phyloP scores from a whole-genome alignment of 2,888 invertebrate genomes.

The Polia nebulosa region DNA sequence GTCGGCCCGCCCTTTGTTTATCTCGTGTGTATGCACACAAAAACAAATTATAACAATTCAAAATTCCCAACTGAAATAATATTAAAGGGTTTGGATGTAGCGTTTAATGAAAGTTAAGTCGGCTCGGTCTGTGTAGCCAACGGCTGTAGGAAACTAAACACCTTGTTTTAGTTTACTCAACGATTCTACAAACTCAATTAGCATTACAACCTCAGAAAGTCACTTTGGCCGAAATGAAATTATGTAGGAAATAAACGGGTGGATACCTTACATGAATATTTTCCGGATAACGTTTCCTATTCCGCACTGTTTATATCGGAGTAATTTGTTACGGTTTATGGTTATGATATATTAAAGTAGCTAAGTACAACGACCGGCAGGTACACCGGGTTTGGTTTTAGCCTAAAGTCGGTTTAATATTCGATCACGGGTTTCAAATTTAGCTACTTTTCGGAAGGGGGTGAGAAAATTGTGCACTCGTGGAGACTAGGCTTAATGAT shows the following conservation, averaged over 20 bases:
- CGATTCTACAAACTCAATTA: conserved; percentile 84
- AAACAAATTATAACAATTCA: conserved; percentile 61
- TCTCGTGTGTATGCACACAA: conserved; percentile 42
- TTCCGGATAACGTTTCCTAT: conserved; percentile 53
- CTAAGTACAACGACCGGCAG: conserved; percentile 26
- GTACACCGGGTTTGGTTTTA: conserved; percentile 16
- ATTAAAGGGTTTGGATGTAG: conserved; percentile 76
- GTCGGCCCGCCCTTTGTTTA: conserved; percentile 39
- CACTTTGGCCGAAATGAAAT: conserved; percentile 75
- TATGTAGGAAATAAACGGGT: conserved; percentile 67
- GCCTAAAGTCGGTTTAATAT: conserved; percentile 9
- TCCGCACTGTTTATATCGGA: conserved; percentile 47
- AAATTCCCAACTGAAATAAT: conserved; percentile 66
- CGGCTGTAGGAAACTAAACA: conserved; percentile 81
- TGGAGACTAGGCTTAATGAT: conserved; percentile 33
- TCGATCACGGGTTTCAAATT: conserved; percentile 6
- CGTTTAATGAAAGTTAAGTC: conserved; percentile 77
- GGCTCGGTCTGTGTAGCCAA: conserved; percentile 73
- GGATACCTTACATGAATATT: conserved; percentile 60
- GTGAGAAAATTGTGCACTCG: conserved; percentile 11
- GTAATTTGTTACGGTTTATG: conserved; percentile 53
- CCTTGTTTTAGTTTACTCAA: conserved; percentile 82
- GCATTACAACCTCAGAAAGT: conserved; percentile 80
- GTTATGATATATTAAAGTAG: conserved; percentile 49
- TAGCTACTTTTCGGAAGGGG: conserved; percentile 5